These are phyloP conservation scores for Phasianus colchicus DNA, from an alignment of 2,113 vertebrate genomes.

Conservation along the genomic window DNA sequence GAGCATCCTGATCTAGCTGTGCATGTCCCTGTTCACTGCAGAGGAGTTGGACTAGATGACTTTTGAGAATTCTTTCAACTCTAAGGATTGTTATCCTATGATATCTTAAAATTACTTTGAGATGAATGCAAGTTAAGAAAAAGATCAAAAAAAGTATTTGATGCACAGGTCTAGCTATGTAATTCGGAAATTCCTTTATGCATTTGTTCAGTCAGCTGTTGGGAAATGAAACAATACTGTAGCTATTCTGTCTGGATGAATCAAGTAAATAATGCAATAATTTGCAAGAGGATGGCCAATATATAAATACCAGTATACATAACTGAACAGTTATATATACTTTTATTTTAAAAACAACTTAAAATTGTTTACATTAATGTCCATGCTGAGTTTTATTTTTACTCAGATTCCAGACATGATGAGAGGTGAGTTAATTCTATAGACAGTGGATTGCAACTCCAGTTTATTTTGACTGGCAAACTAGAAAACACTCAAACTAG, in stretches of 20 bases:
- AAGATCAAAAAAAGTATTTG: not conserved
- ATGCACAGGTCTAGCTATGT: not conserved
- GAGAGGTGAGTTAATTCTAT: not conserved
- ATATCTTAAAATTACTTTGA: conserved; percentile 1
- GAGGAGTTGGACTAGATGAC: too few relatives aligned
- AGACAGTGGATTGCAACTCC: not conserved
- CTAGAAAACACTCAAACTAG: not conserved
- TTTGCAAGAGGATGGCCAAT: not conserved
- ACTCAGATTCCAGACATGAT: not conserved
- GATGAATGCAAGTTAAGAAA: not conserved
- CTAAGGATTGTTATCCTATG: too few relatives aligned
- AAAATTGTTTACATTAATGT: not conserved
- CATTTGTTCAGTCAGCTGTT: not conserved
- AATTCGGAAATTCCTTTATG: not conserved
- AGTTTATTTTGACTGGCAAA: conserved; percentile 14
- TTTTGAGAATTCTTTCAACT: too few relatives aligned
- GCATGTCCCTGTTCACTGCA: too few relatives aligned
- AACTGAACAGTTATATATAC: not conserved
- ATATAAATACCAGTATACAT: not conserved
- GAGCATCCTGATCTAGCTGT: too few relatives aligned
- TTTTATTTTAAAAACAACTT: not conserved
- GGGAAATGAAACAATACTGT: not conserved
- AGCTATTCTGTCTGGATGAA: not conserved
- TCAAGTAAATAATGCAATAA: not conserved
- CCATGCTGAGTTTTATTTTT: not conserved